Conservation (phyloP, 2,888 invertebrate genomes). For the Meiosimyza platycephala region DNA sequence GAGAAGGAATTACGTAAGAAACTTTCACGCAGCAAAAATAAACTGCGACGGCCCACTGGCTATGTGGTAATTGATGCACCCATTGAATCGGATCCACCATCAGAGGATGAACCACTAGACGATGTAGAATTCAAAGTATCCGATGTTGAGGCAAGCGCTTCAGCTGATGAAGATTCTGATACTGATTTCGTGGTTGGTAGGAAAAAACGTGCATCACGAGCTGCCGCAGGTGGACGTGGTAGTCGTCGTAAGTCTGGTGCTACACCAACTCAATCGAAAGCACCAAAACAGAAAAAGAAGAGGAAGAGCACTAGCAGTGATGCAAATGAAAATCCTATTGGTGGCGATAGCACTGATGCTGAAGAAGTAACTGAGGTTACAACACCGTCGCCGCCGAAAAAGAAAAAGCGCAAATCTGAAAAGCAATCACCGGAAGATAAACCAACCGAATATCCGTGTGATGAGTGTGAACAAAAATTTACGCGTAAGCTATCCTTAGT, state of each 20-base stretch:
- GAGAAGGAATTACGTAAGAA: constrained; percentile 65
- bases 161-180: constrained; percentile 58
- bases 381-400: constrained; percentile 32
- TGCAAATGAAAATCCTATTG: constrained; percentile 11
- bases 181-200: constrained; percentile 53
- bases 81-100: constrained; percentile 58
- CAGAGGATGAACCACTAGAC: constrained; percentile 58
- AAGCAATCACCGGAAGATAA: constrained; percentile 40
- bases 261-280: constrained; percentile 38
- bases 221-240: constrained; percentile 42
- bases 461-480: constrained; percentile 68
- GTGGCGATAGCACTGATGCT: constrained; percentile 34
- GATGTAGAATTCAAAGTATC: constrained; percentile 66
- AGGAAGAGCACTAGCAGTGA: constrained; percentile 21
- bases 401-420: constrained; percentile 45
- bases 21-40: constrained; percentile 64
- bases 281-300: constrained; percentile 22
- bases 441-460: constrained; percentile 51
- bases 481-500: constrained; percentile 68
- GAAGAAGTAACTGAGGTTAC: constrained; percentile 44
- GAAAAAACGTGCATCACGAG: constrained; percentile 49
- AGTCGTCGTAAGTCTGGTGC: constrained; percentile 48
- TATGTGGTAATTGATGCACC: constrained; percentile 66
- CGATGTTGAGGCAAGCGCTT: constrained; percentile 56
- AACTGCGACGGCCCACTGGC: constrained; percentile 60